phyloP scores from a whole-genome alignment of 2,797 vertebrate species.

The Ciconia nigra region DNA sequence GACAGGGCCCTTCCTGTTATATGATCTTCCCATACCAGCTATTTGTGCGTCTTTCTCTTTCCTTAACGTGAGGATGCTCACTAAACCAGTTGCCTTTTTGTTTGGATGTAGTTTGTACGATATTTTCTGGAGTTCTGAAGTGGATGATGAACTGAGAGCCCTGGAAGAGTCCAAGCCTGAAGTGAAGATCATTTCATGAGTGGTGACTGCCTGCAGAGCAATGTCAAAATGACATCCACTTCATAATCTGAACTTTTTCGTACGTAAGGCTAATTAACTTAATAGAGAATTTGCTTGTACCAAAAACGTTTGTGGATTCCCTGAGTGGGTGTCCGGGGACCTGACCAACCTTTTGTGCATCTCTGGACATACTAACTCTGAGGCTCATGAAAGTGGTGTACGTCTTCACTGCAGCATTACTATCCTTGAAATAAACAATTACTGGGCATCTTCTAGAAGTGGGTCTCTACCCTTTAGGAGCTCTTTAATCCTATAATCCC shows the following conservation, averaged over 20 bases:
- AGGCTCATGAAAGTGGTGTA: not conserved
- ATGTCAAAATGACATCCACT: not conserved
- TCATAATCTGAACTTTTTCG: conserved; percentile 8
- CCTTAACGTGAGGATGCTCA: not conserved
- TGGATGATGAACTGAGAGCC: conserved; percentile 53
- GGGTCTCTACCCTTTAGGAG: conserved; percentile 7
- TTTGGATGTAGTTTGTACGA: conserved; percentile 64
- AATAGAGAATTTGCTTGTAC: conserved; percentile 24
- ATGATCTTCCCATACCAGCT: not conserved
- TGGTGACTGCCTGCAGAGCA: not conserved
- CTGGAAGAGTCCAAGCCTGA: conserved; percentile 60
- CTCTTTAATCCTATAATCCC: conserved; percentile 22
- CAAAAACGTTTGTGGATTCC: not conserved
- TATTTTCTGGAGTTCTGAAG: conserved; percentile 60
- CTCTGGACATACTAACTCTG: not conserved
- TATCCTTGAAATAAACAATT: conserved; percentile 18
- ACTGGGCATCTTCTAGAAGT: not conserved
- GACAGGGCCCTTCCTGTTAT: not conserved
- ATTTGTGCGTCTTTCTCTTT: not conserved
- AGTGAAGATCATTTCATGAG: conserved; percentile 72
- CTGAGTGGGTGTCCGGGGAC: not conserved
- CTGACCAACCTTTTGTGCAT: not conserved
- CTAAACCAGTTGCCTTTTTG: not conserved
- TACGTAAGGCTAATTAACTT: conserved; percentile 26
- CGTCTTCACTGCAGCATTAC: not conserved